Percentiles rank a stretch among this genome's conserved stretches.
phyloP scores from a whole-genome alignment of 2,888 invertebrate species.

The Lissonota sp. region DNA sequence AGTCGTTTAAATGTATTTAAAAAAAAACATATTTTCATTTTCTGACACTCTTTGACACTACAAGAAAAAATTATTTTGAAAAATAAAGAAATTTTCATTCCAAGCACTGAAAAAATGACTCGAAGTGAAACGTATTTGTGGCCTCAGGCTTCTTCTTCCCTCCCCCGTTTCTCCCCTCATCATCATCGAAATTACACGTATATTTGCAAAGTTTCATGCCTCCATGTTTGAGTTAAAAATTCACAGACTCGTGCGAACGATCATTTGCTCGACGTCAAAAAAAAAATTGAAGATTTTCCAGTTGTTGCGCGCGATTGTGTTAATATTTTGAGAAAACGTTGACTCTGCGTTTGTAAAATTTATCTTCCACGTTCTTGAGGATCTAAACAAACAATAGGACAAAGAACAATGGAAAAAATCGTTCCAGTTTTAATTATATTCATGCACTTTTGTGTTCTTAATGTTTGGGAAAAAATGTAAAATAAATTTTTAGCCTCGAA shows the following conservation, averaged over 20 bases:
- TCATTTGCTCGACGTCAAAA: background rate
- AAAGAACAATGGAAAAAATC: no score
- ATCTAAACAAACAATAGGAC: no score
- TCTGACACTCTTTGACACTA: background rate
- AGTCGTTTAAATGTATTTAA: background rate
- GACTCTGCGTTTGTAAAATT: background rate
- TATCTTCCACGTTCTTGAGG: no score
- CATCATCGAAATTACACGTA: background rate
- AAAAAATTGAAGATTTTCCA: slow-evolving; percentile 26
- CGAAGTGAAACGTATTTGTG: slow-evolving; percentile 31
- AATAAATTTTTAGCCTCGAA: background rate
- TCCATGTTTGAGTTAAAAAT: slow-evolving; percentile 51
- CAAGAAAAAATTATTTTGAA: background rate
- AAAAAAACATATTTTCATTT: background rate
- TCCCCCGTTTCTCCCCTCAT: no score
- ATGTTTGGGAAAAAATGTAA: no score
- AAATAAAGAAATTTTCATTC: background rate
- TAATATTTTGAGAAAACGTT: slow-evolving; percentile 30
- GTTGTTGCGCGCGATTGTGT: slow-evolving; percentile 11
- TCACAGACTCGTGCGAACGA: slow-evolving; percentile 38
- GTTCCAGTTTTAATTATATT: no score
- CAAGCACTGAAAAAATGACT: background rate
- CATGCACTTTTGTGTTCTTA: no score
- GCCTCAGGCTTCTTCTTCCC: background rate
- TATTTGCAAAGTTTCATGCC: slow-evolving; percentile 8